phyloP scores from a whole-genome alignment of 1,140 invertebrate genomes.

The Zaprionus tsacasi region DNA sequence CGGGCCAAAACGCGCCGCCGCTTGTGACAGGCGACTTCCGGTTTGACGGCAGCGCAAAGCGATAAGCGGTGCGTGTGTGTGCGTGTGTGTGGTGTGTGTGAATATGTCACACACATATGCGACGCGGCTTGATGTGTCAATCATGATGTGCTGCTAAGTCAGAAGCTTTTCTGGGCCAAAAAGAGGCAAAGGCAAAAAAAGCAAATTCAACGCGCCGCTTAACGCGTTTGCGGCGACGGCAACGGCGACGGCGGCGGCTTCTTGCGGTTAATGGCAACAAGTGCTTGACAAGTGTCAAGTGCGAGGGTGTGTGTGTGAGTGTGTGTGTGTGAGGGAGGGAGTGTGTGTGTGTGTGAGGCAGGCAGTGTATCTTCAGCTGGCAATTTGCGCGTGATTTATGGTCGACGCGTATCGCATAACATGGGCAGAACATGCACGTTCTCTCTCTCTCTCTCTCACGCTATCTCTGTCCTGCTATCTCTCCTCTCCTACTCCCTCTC shows the following conservation, averaged over 20 bases:
- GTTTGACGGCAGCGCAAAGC: constrained; percentile 6
- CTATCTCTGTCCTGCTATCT: no score
- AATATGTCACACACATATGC: constrained; percentile 8
- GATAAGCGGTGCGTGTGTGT: constrained; percentile 16
- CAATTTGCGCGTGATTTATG: constrained; percentile 68
- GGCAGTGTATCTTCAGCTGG: constrained; percentile 28
- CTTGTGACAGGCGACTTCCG: constrained; percentile 64
- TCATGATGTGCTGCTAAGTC: constrained; percentile 32
- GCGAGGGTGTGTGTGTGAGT: not conserved
- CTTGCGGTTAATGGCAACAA: constrained; percentile 60
- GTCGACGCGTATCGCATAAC: constrained; percentile 38
- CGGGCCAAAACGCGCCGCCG: constrained; percentile 45
- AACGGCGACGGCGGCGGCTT: no score
- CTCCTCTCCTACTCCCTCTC: not conserved
- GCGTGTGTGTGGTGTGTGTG: constrained; percentile 7
- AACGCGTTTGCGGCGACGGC: constrained; percentile 18
- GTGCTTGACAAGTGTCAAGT: constrained; percentile 54
- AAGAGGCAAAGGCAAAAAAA: constrained; percentile 16
- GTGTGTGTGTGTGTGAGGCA: not conserved
- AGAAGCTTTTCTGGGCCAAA: constrained; percentile 21
- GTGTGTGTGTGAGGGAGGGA: not conserved
- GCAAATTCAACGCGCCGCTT: constrained; percentile 36
- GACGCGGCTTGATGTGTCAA: constrained; percentile 42
- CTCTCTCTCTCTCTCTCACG: no score
- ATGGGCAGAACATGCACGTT: constrained; percentile 8